phyloP scores from a whole-genome alignment of 2,113 vertebrate genomes.

The Thryonomys swinderianus region DNA sequence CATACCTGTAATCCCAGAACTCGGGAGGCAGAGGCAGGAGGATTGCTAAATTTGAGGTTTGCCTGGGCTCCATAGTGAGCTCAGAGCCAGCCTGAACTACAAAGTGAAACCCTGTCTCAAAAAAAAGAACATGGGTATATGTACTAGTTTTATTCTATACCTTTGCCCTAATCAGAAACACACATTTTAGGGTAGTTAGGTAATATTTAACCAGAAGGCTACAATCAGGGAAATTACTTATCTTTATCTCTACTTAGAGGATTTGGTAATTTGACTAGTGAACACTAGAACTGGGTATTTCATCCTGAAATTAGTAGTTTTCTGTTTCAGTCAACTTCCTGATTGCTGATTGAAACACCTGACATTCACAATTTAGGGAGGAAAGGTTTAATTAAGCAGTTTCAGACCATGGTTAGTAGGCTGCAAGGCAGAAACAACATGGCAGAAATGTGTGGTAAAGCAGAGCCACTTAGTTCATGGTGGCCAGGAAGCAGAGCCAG shows the following conservation, averaged over 20 bases:
- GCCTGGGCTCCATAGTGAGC: no score
- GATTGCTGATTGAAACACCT: not conserved
- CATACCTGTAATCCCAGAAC: no score
- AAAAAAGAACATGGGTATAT: not conserved
- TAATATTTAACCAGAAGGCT: slow-evolving; percentile 1
- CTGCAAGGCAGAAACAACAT: not conserved
- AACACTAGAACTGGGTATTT: not conserved
- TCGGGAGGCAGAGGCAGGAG: no score
- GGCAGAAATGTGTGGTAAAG: not conserved
- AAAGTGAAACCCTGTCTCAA: no score
- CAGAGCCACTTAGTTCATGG: not conserved
- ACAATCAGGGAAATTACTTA: not conserved
- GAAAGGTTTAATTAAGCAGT: not conserved
- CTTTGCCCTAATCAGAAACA: not conserved
- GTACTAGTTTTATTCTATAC: slow-evolving; percentile 10
- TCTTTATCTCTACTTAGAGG: not conserved
- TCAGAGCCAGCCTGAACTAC: no score
- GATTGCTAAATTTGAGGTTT: no score
- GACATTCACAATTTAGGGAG: not conserved
- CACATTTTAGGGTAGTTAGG: not conserved
- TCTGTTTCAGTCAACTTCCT: not conserved
- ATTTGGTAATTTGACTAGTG: slow-evolving; percentile 22
- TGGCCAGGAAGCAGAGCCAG: not conserved
- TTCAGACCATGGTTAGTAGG: not conserved
- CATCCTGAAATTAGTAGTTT: not conserved